phyloP scores from a whole-genome alignment of 2,113 vertebrate genomes.

The Coreoperca whiteheadi region DNA sequence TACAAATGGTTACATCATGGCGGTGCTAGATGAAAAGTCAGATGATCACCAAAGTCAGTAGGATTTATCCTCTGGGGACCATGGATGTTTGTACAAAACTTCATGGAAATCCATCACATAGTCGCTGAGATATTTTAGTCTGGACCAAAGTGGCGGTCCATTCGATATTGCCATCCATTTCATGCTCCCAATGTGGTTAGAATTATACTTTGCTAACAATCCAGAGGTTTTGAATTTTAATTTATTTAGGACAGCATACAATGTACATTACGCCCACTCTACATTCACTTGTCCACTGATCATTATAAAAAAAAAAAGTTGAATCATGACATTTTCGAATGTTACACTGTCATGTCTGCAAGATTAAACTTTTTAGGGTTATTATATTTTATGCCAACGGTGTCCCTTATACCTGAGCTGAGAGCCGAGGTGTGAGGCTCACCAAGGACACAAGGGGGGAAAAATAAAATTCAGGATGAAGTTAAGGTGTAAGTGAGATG shows the following conservation, averaged over 20 bases:
- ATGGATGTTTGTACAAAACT: background rate
- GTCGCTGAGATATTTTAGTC: background rate
- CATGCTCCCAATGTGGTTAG: no score
- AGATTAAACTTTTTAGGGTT: no score
- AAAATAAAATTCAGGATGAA: background rate
- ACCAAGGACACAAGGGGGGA: background rate
- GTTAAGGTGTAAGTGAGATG: background rate
- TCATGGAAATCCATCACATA: background rate
- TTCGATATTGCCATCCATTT: no score
- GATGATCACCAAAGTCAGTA: background rate
- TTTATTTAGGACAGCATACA: no score
- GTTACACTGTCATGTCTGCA: background rate
- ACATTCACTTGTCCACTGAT: background rate
- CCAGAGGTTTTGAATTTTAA: no score
- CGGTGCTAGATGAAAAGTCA: background rate
- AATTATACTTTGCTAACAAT: background rate
- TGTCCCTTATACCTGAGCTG: background rate
- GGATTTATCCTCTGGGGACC: background rate
- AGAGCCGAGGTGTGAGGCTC: background rate
- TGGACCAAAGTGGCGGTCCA: background rate
- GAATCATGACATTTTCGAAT: background rate
- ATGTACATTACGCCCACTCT: no score
- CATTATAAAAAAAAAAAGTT: background rate
- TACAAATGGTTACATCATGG: background rate
- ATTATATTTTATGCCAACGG: background rate